These are phyloP conservation scores for Sclerodermus sp. DNA, from an alignment of 2,888 invertebrate species.

Conservation along the genomic window DNA sequence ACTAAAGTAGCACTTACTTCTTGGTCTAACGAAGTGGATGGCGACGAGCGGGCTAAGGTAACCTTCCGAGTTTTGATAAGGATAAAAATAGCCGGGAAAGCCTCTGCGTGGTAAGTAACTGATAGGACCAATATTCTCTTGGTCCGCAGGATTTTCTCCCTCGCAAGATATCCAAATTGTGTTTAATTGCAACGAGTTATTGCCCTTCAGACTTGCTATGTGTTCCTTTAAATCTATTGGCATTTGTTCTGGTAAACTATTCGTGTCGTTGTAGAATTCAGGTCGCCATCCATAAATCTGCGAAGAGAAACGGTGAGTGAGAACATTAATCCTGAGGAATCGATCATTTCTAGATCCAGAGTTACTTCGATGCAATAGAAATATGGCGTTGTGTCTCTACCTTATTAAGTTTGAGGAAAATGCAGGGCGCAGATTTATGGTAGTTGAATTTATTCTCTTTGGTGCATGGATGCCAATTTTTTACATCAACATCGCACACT, in stretches of 20 bases:
- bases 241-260: slow-evolving; percentile 73
- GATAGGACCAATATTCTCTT: slow-evolving; percentile 86
- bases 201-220: slow-evolving; percentile 64
- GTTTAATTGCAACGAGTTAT: slow-evolving; percentile 64
- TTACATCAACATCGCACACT: slow-evolving; percentile 86
- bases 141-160: slow-evolving; percentile 91
- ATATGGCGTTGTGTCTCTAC: slow-evolving; percentile 44
- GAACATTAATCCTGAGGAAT: too few relatives aligned
- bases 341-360: background rate
- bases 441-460: slow-evolving; percentile 87
- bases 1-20: slow-evolving; percentile 66
- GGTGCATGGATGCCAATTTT: slow-evolving; percentile 78
- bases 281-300: slow-evolving; percentile 89
- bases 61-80: slow-evolving; percentile 82
- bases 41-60: slow-evolving; percentile 89
- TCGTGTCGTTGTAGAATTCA: slow-evolving; percentile 74
- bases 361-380: background rate
- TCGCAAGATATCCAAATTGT: slow-evolving; percentile 92
- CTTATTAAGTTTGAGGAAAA: slow-evolving; percentile 93
- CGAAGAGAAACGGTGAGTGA: too few relatives aligned
- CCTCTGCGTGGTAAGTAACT: slow-evolving; percentile 80
- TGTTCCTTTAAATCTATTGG: slow-evolving; percentile 71
- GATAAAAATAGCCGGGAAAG: slow-evolving; percentile 88
- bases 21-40: slow-evolving; percentile 80
- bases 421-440: slow-evolving; percentile 89